These are phyloP conservation scores for Plagodis pulveraria DNA, from an alignment of 2,888 invertebrate species.

Conservation along the genomic window DNA sequence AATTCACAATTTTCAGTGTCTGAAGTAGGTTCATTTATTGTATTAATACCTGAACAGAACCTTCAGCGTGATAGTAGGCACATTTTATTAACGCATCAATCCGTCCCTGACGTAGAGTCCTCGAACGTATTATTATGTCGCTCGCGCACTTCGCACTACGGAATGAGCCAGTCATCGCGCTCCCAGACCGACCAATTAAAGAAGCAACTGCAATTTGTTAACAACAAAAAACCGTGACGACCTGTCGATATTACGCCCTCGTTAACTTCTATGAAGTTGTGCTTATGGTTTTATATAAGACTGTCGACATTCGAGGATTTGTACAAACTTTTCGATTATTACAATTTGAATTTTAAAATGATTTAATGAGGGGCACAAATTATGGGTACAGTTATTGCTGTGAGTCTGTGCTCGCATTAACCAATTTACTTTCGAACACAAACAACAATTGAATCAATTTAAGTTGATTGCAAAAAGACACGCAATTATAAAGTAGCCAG, in stretches of 20 bases:
- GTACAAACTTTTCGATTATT: conserved; percentile 28
- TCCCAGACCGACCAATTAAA: conserved; percentile 76
- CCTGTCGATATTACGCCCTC: conserved; percentile 68
- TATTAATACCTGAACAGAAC: too few species aligned
- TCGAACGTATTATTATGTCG: conserved; percentile 48
- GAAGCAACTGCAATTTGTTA: conserved; percentile 70
- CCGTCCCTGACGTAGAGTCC: conserved; percentile 14
- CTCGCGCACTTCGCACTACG: conserved; percentile 77
- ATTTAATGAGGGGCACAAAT: conserved; percentile 15
- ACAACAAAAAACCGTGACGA: conserved; percentile 68
- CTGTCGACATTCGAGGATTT: conserved; percentile 15
- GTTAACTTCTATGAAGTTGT: conserved; percentile 57
- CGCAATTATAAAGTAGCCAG: conserved; percentile 14
- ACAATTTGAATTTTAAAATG: conserved; percentile 12
- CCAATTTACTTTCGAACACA: conserved; percentile 10
- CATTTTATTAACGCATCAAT: neutral
- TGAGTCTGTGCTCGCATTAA: conserved; percentile 3
- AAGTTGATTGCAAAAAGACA: conserved; percentile 16
- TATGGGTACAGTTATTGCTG: conserved; percentile 2
- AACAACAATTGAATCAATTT: conserved; percentile 15
- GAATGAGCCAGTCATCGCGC: conserved; percentile 73
- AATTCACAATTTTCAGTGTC: too few species aligned
- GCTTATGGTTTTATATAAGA: conserved; percentile 33
- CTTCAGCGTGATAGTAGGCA: too few species aligned
- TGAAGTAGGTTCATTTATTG: too few species aligned